phyloP scores from a whole-genome alignment of 2,888 invertebrate genomes.

The Rotaria socialis region DNA sequence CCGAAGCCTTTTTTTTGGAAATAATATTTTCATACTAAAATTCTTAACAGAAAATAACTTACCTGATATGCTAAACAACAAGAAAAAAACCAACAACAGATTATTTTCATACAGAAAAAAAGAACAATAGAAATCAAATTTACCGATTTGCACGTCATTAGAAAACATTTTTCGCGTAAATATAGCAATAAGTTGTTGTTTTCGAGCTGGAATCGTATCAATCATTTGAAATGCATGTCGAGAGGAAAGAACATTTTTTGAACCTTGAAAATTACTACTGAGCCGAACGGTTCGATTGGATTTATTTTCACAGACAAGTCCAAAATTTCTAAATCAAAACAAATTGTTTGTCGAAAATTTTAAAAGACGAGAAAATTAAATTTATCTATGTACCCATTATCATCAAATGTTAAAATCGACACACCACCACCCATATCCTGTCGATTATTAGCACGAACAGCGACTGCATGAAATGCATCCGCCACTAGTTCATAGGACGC shows the following conservation, averaged over 20 bases:
- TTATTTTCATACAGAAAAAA: not conserved
- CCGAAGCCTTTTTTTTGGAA: not conserved
- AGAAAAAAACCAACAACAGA: not conserved
- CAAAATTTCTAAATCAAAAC: conserved; percentile 26
- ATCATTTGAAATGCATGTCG: conserved; percentile 4
- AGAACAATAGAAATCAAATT: not conserved
- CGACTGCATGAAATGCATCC: conserved; percentile 44
- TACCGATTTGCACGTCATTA: conserved; percentile 28
- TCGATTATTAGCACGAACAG: conserved; percentile 38
- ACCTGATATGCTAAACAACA: conserved; percentile 5
- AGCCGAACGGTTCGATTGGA: conserved; percentile 7
- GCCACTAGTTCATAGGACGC: conserved; percentile 34
- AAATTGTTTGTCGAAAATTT: not conserved
- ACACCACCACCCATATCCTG: conserved; percentile 37
- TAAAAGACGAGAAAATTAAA: not conserved
- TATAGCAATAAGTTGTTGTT: conserved; percentile 6
- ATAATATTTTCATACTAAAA: not conserved
- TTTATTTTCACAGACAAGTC: conserved; percentile 24
- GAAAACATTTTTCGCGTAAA: conserved; percentile 32
- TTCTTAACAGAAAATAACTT: not conserved
- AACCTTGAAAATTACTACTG: conserved; percentile 33
- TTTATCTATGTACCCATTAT: not conserved
- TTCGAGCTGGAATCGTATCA: conserved; percentile 19
- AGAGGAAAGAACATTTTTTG: conserved; percentile 32
- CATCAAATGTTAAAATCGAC: conserved; percentile 30